These are phyloP conservation scores for Bursaphelenchus okinawaensis DNA, from an alignment of 2,888 invertebrate species.

Conservation along the genomic window DNA sequence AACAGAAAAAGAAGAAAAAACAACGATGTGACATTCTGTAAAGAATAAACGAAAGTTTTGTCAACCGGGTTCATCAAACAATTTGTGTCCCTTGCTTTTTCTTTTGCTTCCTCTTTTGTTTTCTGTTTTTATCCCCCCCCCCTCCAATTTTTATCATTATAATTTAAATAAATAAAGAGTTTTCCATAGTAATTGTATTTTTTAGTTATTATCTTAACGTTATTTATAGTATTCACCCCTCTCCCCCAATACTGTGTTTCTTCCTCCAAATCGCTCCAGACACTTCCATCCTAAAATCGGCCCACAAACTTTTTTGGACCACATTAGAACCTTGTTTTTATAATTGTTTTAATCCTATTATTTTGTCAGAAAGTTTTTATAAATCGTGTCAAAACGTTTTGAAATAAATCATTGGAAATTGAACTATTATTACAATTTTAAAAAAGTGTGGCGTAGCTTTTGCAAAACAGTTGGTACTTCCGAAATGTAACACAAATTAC, in stretches of 20 bases:
- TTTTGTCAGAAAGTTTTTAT: background rate
- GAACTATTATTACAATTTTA: too few species aligned
- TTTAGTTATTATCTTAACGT: background rate
- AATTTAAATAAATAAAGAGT: background rate
- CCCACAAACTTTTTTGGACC: background rate
- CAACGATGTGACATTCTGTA: constrained; percentile 58
- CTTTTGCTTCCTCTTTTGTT: too few species aligned
- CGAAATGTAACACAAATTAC: too few species aligned
- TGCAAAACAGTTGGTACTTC: too few species aligned
- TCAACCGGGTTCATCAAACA: background rate
- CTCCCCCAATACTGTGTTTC: too few species aligned
- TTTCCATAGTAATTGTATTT: background rate
- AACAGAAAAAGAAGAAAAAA: constrained; percentile 68
- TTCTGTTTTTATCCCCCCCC: background rate
- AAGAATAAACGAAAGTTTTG: constrained; percentile 1
- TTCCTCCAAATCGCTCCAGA: background rate
- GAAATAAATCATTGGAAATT: background rate
- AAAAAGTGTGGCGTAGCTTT: too few species aligned
- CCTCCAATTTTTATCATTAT: background rate
- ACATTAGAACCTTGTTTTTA: background rate
- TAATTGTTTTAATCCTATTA: background rate
- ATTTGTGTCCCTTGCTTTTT: background rate
- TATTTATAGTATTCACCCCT: background rate
- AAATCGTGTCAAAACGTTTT: background rate
- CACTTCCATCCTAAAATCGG: background rate